Evolutionary conservation across 2,797 vertebrate species (phyloP), one percentile per base, ranked within the genome.

Genomic region (Girardinus metallicus): DNA sequence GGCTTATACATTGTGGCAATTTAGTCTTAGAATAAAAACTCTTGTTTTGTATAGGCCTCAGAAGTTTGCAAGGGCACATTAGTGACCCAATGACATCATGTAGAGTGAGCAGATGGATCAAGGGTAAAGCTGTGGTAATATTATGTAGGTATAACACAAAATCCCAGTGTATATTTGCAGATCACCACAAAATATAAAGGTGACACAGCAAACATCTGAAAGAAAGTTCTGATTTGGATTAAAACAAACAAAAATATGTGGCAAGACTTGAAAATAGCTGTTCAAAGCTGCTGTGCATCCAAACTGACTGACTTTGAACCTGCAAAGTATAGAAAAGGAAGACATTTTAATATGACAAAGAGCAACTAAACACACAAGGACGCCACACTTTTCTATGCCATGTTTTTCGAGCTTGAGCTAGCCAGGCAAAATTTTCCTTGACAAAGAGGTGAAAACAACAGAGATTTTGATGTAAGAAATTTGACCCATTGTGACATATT

Each of bases 401-500:
- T 21, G 34, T 36, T 36, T 64, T 64, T 15, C 26, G 5, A 71
- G 76, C 26, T 66, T 57, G n/a, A 15, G 39, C 34, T 46, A 73
- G 43, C 76, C 34, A 73, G 34, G 62, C 23, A 80, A 81, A 80
- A 72, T 15, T 4, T 76, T 46, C 34, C 51, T 39, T 51, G 78
- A 70, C 49, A 74, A 39, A 80, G 66, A 87, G 68, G 68, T 75
- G 70, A 75, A 77, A 23, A 66, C 70, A 73, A 29, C 75, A 73
- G 57, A 78, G 55, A 70, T 70, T 75, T 77, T 71, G 75, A 75
- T 55, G 85, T 62, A 80, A 79, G 78, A 85, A 84, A 87, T 74
- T 23, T 36, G 16, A 55, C 23, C 23, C 3, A 26, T n/a, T 41
- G 51, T 66, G 74, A 82, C 29, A 76, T 53, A 55, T 83, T 82